A percentile compares a stretch with the other conserved stretches of the same genome.
Evolutionary conservation across 2,888 invertebrate species (phyloP).

Genomic region (Selenia dentaria): DNA sequence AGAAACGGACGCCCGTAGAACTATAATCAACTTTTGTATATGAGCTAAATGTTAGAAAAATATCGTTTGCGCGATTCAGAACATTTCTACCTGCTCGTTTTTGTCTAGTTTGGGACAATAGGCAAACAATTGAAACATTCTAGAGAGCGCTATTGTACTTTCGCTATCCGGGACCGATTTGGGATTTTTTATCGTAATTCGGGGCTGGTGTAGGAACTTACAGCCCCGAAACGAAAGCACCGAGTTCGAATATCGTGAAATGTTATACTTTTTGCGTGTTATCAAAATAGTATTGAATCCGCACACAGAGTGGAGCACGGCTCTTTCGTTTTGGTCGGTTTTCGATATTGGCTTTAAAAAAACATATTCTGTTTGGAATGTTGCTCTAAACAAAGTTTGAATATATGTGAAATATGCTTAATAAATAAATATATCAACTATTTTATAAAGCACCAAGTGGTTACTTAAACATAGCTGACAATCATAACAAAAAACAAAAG

Average conservation of each 20-base stretch:
- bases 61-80: constrained; percentile 60
- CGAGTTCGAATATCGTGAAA: constrained; percentile 17
- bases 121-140: constrained; percentile 42
- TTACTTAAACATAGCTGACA: too few relatives aligned
- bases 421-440: too few relatives aligned
- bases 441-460: too few relatives aligned
- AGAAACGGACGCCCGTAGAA: constrained; percentile 70
- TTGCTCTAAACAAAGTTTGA: too few relatives aligned
- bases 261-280: constrained; percentile 23
- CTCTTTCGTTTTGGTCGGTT: too few relatives aligned
- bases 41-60: constrained; percentile 46
- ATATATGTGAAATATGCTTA: too few relatives aligned
- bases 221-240: neutral
- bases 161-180: constrained; percentile 21
- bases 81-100: constrained; percentile 58
- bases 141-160: constrained; percentile 47
- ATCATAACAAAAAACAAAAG: too few relatives aligned
- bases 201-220: neutral
- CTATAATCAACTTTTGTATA: constrained; percentile 31
- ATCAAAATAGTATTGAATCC: constrained; percentile 1
- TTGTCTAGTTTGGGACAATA: constrained; percentile 50
- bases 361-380: too few relatives aligned
- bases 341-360: constrained; percentile 16
- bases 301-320: constrained; percentile 1
- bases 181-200: constrained; percentile 13